Evolutionary conservation across 1,140 invertebrate genomes (phyloP).

Genomic region (Phymastichus coffea): DNA sequence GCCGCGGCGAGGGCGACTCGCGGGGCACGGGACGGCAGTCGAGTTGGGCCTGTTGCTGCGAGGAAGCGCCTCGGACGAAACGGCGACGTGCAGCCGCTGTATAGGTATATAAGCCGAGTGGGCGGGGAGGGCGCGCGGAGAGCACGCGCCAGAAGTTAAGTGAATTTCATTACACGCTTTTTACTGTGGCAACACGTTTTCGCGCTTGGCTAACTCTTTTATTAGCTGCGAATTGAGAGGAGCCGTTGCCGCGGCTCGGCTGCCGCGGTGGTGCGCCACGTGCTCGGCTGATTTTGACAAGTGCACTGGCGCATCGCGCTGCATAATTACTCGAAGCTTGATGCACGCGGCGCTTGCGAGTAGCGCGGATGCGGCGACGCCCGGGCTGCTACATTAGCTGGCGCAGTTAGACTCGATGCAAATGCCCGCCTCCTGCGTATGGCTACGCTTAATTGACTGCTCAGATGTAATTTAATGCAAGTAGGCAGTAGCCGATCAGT

Average conservation of each 20-base stretch:
- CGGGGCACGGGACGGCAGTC: constrained; percentile 11
- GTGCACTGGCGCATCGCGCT: background rate
- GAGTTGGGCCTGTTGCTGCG: constrained; percentile 21
- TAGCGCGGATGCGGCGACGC: too few species aligned
- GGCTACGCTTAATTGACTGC: constrained; percentile 2
- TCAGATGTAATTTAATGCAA: constrained; percentile 3
- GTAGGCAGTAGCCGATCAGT: background rate
- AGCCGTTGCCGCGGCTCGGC: constrained; percentile 7
- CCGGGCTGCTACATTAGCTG: too few species aligned
- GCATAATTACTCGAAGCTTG: background rate
- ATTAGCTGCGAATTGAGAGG: background rate
- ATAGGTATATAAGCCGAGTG: too few species aligned
- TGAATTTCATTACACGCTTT: constrained; percentile 15
- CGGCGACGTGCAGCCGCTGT: too few species aligned
- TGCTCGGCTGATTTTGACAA: background rate
- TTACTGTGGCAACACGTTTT: background rate
- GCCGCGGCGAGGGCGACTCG: constrained; percentile 8
- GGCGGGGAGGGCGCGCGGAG: background rate
- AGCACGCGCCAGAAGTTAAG: background rate
- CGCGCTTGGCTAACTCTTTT: constrained; percentile 4
- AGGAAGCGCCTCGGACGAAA: background rate
- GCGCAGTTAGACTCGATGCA: background rate
- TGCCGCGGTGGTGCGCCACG: background rate
- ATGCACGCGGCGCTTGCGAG: too few species aligned
- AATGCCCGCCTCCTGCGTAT: background rate